Conservation (phyloP, 2,113 vertebrate species). For the Rhabdomys dilectus region DNA sequence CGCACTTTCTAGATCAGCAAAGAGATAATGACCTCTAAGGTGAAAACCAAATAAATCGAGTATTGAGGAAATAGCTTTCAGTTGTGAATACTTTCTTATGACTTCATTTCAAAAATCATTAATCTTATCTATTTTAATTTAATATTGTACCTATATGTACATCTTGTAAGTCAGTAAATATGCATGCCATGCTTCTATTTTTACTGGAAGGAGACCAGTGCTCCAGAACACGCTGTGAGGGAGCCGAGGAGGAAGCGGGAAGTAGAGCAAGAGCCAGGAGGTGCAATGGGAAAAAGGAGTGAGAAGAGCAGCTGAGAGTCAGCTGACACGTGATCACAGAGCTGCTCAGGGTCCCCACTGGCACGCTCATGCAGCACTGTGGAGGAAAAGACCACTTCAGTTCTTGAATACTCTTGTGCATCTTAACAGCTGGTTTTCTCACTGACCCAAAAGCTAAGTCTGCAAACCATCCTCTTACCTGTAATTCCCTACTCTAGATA, state of each 20-base stretch:
- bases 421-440: background rate
- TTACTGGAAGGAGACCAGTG: background rate
- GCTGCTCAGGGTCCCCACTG: background rate
- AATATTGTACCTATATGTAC: background rate
- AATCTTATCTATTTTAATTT: slow-evolving; percentile 5
- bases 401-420: background rate
- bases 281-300: background rate
- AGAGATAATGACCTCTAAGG: background rate
- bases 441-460: background rate
- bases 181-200: background rate
- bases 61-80: slow-evolving; percentile 5
- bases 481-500: background rate
- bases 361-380: background rate
- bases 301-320: background rate
- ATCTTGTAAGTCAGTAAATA: background rate
- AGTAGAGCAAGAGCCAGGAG: background rate
- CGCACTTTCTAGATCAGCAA: slow-evolving; percentile 1
- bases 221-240: background rate
- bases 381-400: background rate
- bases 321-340: background rate
- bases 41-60: background rate
- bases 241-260: background rate
- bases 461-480: background rate
- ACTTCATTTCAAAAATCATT: slow-evolving; percentile 3
- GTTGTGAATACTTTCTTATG: background rate